Conservation (phyloP, 2,888 invertebrate genomes). For the Latrodectus hesperus region DNA sequence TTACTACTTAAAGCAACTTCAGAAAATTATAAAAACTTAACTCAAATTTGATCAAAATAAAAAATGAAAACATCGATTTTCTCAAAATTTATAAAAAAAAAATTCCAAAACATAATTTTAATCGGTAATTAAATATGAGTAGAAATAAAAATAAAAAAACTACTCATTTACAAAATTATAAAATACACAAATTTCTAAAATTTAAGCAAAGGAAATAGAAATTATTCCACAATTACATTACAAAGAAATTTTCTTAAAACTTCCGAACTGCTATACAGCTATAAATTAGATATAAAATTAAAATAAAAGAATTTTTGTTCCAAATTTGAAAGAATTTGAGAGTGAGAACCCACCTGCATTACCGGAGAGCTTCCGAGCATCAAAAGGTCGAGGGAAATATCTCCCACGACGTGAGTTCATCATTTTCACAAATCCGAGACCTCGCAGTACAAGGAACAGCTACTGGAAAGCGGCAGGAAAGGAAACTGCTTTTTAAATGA, state of each 20-base stretch:
- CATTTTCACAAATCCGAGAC: neutral
- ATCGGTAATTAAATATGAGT: too few species aligned
- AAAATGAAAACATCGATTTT: too few species aligned
- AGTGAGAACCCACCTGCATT: neutral
- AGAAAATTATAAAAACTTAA: too few species aligned
- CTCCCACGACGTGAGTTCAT: slow-evolving; percentile 20
- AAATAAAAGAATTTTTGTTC: neutral
- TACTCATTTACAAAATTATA: too few species aligned
- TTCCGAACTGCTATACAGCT: neutral
- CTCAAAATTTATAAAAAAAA: too few species aligned
- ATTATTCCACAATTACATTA: neutral
- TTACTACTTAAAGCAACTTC: too few species aligned
- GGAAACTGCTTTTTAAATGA: slow-evolving; percentile 8
- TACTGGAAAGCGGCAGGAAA: neutral
- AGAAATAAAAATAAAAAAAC: too few species aligned
- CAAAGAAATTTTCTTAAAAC: too few species aligned
- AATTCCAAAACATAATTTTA: too few species aligned
- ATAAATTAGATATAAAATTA: neutral
- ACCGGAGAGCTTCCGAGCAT: slow-evolving; percentile 33
- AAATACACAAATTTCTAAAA: neutral
- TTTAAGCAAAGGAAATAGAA: neutral
- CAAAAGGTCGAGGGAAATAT: slow-evolving; percentile 25
- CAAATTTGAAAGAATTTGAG: too few species aligned
- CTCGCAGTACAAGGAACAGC: neutral
- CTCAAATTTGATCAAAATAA: too few species aligned